A percentile compares a stretch with the other conserved stretches of the same genome.
phyloP scores from a whole-genome alignment of 2,797 vertebrate genomes.

The Prunella strophiata region DNA sequence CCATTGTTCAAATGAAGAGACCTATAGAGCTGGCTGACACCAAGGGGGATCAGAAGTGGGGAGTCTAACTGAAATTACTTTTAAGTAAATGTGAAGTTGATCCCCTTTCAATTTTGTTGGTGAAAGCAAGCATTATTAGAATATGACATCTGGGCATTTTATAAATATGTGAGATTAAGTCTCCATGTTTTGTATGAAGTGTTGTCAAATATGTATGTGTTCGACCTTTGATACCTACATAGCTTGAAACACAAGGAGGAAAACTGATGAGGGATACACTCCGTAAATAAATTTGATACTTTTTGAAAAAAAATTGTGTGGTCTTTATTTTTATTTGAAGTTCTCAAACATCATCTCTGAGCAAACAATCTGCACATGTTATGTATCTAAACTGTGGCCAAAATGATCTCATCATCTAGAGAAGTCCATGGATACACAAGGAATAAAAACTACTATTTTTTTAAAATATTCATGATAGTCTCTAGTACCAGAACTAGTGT shows the following conservation, averaged over 20 bases:
- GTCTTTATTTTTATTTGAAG: background rate
- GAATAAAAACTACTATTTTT: background rate
- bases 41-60: background rate
- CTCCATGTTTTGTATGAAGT: conserved; percentile 1
- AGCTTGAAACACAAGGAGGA: background rate
- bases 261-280: conserved; percentile 10
- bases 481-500: background rate
- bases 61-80: background rate
- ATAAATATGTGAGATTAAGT: background rate
- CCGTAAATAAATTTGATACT: conserved; percentile 77
- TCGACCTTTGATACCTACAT: conserved; percentile 4
- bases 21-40: background rate
- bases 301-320: conserved; percentile 43
- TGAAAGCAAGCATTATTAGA: background rate
- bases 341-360: background rate
- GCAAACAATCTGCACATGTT: background rate
- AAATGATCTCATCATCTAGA: background rate
- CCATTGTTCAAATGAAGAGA: background rate
- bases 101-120: background rate
- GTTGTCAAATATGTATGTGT: conserved; percentile 5
- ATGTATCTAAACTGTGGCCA: background rate
- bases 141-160: background rate
- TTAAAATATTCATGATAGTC: background rate
- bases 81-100: background rate
- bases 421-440: accelerated